A percentile compares a stretch with the other conserved stretches of the same genome.
Conservation (phyloP, 2,888 invertebrate species). For the Operophtera brumata region DNA sequence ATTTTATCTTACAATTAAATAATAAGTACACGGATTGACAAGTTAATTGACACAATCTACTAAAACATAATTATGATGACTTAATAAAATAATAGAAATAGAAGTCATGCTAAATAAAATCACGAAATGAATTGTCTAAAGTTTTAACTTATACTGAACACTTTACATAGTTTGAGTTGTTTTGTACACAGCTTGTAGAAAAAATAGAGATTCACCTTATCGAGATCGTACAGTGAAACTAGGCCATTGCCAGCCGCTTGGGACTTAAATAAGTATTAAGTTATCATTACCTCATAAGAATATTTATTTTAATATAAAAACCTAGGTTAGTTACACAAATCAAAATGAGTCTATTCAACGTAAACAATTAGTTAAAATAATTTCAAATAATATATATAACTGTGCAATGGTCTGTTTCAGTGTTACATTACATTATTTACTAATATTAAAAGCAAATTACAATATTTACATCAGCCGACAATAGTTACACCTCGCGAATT, state of each 20-base stretch:
- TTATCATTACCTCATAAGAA: background rate
- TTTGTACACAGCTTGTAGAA: slow-evolving; percentile 80
- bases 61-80: slow-evolving; percentile 39
- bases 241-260: slow-evolving; percentile 64
- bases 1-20: slow-evolving; percentile 20
- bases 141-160: slow-evolving; percentile 48
- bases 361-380: slow-evolving; percentile 22
- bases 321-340: slow-evolving; percentile 3
- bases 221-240: slow-evolving; percentile 79
- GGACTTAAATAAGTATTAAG: slow-evolving; percentile 6
- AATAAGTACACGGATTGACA: slow-evolving; percentile 58
- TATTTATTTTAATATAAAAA: background rate
- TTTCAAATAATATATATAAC: slow-evolving; percentile 36
- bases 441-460: slow-evolving; percentile 76
- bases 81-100: slow-evolving; percentile 31
- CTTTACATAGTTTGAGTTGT: slow-evolving; percentile 73
- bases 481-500: slow-evolving; percentile 51
- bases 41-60: slow-evolving; percentile 71
- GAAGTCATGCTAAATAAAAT: slow-evolving; percentile 46
- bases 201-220: slow-evolving; percentile 79
- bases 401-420: slow-evolving; percentile 77
- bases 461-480: slow-evolving; percentile 74
- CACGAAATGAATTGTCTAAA: slow-evolving; percentile 11
- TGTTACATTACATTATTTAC: slow-evolving; percentile 66
- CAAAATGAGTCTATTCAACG: background rate